Evolutionary conservation across 2,888 invertebrate species (phyloP), one percentile per base, ranked within the genome.

Genomic region (Campoplex capitator): DNA sequence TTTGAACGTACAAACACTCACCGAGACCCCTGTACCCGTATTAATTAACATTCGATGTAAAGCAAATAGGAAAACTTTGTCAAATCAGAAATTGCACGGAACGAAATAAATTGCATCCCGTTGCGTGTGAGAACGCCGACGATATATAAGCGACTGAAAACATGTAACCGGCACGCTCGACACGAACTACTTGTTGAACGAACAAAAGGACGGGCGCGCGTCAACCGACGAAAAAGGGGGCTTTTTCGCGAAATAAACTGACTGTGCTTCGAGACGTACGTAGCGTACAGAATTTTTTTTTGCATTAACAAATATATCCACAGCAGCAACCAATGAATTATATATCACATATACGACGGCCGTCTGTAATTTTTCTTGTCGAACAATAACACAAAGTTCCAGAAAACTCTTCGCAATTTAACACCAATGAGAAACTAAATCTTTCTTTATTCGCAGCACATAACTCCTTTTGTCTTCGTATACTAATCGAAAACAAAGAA

Each of bases 141-240:
- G 62, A 16, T 3, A 45, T n/a, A 54, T 32, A 51, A 42, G 42
- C 71, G 58, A 65, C 54, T 28, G 38, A 32, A 62, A 48, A 71
- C 23, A 70, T 65, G 35, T 78, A 67, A 65, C 56, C 38, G 11
- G 78, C 76, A 82, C 80, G 78, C 51, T 48, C 56, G 65, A 35
- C 58, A 84, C 70, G 51, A 86, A 89, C 90, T 89, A 91, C 91
- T 91, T 91, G 91, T 91, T 91, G 91, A 91, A 90, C 89, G 81
- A 84, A 86, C 70, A 79, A 65, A 67, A 65, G 56, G 80, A 68
- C 48, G 42, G 7, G 48, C 42, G 16, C 56, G 11, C 16, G 70
- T 18, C 58, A 9, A 28, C 23, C 56, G 38, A 28, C 28, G n/a
- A 23, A 62, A n/a, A 56, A 28, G 28, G 11, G 54, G 13, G 23